Conservation (phyloP, 2,888 invertebrate species). For the Pseudococcus jackbeardsleyi region DNA sequence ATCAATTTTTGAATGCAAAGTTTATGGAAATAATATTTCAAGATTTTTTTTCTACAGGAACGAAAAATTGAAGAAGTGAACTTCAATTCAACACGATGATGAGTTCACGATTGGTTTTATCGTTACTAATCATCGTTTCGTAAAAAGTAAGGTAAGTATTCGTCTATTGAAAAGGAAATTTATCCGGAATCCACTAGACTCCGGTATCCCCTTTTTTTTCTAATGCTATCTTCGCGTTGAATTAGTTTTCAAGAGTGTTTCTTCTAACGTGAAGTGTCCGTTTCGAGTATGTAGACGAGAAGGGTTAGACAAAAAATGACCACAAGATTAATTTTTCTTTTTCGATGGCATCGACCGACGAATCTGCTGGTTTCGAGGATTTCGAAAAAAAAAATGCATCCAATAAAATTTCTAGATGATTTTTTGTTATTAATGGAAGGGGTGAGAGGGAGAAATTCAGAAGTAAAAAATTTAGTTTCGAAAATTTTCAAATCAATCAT, state of each 20-base stretch:
- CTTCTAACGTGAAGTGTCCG: neutral
- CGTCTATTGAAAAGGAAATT: neutral
- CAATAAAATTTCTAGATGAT: too few relatives aligned
- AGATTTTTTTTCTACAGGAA: neutral
- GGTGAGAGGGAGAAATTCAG: too few relatives aligned
- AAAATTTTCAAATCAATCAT: neutral
- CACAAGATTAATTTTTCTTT: neutral
- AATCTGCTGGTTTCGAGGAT: neutral
- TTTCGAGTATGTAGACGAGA: neutral
- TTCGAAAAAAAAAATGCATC: too few relatives aligned
- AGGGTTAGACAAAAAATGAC: neutral
- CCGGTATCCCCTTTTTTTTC: neutral
- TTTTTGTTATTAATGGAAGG: too few relatives aligned
- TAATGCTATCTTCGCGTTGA: neutral
- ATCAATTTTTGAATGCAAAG: neutral
- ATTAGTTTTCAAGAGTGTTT: constrained; percentile 4
- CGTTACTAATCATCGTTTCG: neutral
- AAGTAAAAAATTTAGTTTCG: too few relatives aligned
- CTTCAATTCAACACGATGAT: neutral
- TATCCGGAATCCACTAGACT: neutral
- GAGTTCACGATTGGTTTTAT: neutral
- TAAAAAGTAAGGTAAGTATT: neutral
- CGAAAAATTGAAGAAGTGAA: neutral
- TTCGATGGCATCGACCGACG: neutral
- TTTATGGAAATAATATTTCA: neutral